Percentiles rank a stretch among this genome's conserved stretches.
Evolutionary conservation across 2,888 invertebrate genomes (phyloP).

Genomic region (Chydorus sphaericus): DNA sequence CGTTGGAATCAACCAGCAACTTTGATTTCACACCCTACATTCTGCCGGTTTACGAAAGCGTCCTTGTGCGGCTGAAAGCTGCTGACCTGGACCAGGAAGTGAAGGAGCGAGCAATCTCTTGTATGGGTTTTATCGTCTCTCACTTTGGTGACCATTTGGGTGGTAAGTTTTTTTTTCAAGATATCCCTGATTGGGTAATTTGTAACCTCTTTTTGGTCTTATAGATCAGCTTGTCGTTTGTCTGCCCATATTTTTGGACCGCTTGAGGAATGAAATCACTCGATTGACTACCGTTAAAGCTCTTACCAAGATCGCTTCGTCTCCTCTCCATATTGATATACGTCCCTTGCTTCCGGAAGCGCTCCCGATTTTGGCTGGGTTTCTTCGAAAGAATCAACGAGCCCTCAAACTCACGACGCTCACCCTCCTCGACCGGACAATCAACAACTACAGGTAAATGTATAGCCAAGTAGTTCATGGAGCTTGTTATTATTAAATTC

Average conservation of each 20-base stretch:
- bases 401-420: slow-evolving; percentile 83
- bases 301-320: slow-evolving; percentile 81
- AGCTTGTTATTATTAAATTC: no score
- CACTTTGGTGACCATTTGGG: slow-evolving; percentile 61
- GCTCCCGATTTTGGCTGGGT: slow-evolving; percentile 81
- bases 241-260: slow-evolving; percentile 85
- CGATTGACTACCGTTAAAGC: slow-evolving; percentile 91
- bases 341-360: slow-evolving; percentile 69
- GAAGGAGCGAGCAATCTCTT: slow-evolving; percentile 92
- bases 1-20: slow-evolving; percentile 32
- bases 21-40: slow-evolving; percentile 67
- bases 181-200: not conserved
- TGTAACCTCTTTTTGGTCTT: slow-evolving; percentile 22
- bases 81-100: slow-evolving; percentile 99
- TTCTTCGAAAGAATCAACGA: slow-evolving; percentile 89
- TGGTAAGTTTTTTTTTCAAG: not conserved
- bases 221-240: slow-evolving; percentile 58
- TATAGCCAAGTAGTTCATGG: not conserved
- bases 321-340: slow-evolving; percentile 70
- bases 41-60: slow-evolving; percentile 57
- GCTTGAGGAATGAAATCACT: slow-evolving; percentile 92
- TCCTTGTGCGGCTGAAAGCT: slow-evolving; percentile 69
- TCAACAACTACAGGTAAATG: slow-evolving; percentile 61
- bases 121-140: slow-evolving; percentile 87
- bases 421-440: slow-evolving; percentile 73